Percentiles rank a stretch among this genome's conserved stretches.
Evolutionary conservation across 2,797 vertebrate species (phyloP).

Genomic region (Limosa lapponica): DNA sequence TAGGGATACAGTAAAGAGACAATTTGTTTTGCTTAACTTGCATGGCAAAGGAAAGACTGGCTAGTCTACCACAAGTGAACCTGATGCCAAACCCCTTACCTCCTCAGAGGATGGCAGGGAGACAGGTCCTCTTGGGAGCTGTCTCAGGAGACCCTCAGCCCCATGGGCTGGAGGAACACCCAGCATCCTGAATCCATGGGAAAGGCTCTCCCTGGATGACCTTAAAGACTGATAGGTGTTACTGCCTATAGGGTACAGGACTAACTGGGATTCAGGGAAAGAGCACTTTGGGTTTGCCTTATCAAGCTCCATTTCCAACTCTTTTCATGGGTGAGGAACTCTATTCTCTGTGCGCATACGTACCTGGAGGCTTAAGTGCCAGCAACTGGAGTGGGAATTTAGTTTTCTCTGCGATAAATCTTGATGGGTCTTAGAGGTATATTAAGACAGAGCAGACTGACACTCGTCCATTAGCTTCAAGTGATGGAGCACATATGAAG

Average conservation of each 20-base stretch:
- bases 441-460: background rate
- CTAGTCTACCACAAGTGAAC: background rate
- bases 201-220: background rate
- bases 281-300: background rate
- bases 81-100: background rate
- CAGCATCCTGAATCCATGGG: background rate
- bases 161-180: background rate
- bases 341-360: fast-evolving
- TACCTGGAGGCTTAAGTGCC: background rate
- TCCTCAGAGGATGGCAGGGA: background rate
- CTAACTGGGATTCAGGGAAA: background rate
- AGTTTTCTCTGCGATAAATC: too few species aligned
- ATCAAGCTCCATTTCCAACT: background rate
- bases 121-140: background rate
- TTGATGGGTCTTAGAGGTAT: background rate
- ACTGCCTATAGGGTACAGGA: background rate
- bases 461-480: background rate
- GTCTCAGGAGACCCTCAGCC: background rate
- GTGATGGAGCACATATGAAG: background rate
- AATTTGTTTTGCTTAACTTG: background rate
- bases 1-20: background rate
- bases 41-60: background rate
- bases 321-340: background rate
- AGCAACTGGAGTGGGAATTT: background rate
- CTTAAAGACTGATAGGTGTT: background rate